These are phyloP conservation scores for Dreissena rostriformis DNA, from an alignment of 1,140 invertebrate genomes.

Conservation along the genomic window DNA sequence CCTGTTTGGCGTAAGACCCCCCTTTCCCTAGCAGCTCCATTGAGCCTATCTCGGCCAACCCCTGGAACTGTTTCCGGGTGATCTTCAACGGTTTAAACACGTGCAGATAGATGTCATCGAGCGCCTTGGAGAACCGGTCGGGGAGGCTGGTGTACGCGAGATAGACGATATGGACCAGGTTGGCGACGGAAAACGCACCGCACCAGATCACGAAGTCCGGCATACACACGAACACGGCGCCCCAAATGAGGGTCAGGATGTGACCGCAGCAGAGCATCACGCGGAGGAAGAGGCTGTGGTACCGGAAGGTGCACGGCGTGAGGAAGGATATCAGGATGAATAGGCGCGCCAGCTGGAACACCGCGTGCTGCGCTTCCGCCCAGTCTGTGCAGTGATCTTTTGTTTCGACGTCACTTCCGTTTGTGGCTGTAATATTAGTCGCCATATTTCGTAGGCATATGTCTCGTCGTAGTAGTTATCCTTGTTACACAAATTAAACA, in stretches of 20 bases:
- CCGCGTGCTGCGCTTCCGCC: slow-evolving; percentile 90
- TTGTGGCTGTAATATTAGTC: too few species aligned
- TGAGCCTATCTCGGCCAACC: slow-evolving; percentile 88
- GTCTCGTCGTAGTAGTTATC: too few species aligned
- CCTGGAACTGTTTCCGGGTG: slow-evolving; percentile 90
- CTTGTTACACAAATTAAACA: too few species aligned
- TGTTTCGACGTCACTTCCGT: neutral
- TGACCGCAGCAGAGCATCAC: slow-evolving; percentile 88
- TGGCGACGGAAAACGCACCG: slow-evolving; percentile 87
- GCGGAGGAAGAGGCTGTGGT: slow-evolving; percentile 88
- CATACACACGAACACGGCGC: slow-evolving; percentile 90
- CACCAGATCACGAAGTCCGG: slow-evolving; percentile 92
- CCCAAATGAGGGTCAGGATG: slow-evolving; percentile 90
- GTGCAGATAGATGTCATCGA: slow-evolving; percentile 90
- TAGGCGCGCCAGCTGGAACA: slow-evolving; percentile 90
- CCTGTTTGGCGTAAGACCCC: slow-evolving; percentile 88
- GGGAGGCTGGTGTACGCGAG: slow-evolving; percentile 84
- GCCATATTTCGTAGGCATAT: too few species aligned
- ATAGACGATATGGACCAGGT: slow-evolving; percentile 88
- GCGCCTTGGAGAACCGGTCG: slow-evolving; percentile 85
- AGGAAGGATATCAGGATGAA: slow-evolving; percentile 92
- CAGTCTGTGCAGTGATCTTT: slow-evolving; percentile 87
- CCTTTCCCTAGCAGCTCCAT: slow-evolving; percentile 87
- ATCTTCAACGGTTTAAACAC: slow-evolving; percentile 93
- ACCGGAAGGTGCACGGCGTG: slow-evolving; percentile 90